Conservation (phyloP, 1,140 invertebrate species). For the Apis mellifera region DNA sequence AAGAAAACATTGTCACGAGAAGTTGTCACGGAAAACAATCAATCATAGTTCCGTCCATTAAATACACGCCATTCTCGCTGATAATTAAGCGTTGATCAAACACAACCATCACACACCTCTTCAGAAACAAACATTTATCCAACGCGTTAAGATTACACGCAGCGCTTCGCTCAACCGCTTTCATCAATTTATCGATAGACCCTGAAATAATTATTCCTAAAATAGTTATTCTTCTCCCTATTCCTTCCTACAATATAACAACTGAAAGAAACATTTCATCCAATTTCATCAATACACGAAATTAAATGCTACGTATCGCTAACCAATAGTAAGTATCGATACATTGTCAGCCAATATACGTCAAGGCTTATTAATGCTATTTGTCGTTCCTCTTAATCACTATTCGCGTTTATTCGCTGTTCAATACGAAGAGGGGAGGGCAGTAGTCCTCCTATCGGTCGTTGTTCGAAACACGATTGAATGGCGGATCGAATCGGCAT, state of each 20-base stretch:
- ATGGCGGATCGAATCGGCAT: too few relatives aligned
- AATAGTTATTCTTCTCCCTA: background rate
- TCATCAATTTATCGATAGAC: background rate
- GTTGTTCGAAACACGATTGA: background rate
- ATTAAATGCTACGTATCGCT: background rate
- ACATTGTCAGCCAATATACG: background rate
- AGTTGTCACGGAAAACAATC: background rate
- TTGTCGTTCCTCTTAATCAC: conserved; percentile 36
- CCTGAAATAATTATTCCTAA: background rate
- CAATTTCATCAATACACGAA: background rate
- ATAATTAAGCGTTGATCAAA: conserved; percentile 25
- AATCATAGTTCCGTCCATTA: background rate
- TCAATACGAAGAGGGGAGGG: background rate
- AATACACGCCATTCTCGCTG: background rate
- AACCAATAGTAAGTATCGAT: conserved; percentile 3
- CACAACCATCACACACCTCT: background rate
- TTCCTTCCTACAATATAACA: background rate
- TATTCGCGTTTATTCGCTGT: conserved; percentile 20
- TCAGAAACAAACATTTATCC: background rate
- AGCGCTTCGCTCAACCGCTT: background rate
- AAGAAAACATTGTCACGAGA: background rate
- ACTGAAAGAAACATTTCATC: background rate
- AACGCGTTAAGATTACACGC: conserved; percentile 12
- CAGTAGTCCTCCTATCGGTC: background rate
- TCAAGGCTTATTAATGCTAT: conserved; percentile 26